These are phyloP conservation scores for Pachyuromys duprasi DNA, from an alignment of 2,797 vertebrate species.

Conservation along the genomic window DNA sequence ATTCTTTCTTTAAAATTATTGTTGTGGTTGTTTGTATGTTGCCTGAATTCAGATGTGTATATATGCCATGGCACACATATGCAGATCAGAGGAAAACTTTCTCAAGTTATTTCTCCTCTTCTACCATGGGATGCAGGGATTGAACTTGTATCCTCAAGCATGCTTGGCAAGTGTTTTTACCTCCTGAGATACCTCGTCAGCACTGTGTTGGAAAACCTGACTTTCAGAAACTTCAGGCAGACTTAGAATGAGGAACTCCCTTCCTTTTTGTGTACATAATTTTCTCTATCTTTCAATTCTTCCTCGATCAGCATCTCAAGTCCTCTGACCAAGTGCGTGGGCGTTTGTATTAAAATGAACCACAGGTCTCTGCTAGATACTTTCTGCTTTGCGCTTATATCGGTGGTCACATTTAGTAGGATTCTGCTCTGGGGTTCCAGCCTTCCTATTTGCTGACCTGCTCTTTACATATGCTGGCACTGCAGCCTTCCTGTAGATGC, in stretches of 20 bases:
- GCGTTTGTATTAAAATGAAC: neutral
- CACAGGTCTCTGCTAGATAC: neutral
- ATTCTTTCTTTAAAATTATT: neutral
- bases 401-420: neutral
- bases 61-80: neutral
- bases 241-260: neutral
- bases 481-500: neutral
- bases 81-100: neutral
- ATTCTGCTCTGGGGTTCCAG: neutral
- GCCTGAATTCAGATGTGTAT: neutral
- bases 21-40: neutral
- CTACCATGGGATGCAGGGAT: neutral
- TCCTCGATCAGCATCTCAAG: neutral
- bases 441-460: neutral
- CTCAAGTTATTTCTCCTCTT: neutral
- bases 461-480: neutral
- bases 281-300: neutral
- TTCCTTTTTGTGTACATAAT: neutral
- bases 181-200: too few relatives aligned
- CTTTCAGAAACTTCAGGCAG: neutral
- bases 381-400: neutral
- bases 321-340: neutral
- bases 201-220: too few relatives aligned
- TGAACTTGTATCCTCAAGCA: neutral
- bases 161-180: too few relatives aligned